These are phyloP conservation scores for Allygus modestus DNA, from an alignment of 2,888 invertebrate species.

Conservation along the genomic window DNA sequence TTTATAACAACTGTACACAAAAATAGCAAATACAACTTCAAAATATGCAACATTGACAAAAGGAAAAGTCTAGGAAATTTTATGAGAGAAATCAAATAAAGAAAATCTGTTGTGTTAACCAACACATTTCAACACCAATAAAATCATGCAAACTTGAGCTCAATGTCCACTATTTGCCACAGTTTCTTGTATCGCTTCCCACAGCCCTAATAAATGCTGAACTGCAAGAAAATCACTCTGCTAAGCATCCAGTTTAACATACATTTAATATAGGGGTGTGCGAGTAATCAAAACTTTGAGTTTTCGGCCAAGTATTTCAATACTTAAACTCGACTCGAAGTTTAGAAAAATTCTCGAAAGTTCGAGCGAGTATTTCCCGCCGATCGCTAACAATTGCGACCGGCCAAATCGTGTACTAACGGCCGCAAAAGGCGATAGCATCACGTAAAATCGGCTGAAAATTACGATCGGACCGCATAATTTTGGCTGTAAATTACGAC, in stretches of 20 bases:
- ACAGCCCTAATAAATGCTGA: not conserved
- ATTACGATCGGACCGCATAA: too few species aligned
- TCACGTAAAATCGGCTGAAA: too few species aligned
- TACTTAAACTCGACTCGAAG: too few species aligned
- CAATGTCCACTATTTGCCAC: not conserved
- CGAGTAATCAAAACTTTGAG: too few species aligned
- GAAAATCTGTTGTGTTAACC: not conserved
- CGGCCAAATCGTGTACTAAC: too few species aligned
- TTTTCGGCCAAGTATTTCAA: too few species aligned
- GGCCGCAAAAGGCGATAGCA: too few species aligned
- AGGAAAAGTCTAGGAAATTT: not conserved
- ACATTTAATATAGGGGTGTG: not conserved
- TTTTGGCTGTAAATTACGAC: too few species aligned
- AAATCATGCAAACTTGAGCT: not conserved
- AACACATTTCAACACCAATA: conserved; percentile 8
- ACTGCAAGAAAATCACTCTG: not conserved
- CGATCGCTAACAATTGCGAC: too few species aligned
- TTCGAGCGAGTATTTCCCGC: too few species aligned
- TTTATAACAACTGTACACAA: not conserved
- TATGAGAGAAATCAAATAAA: not conserved
- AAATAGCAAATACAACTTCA: not conserved
- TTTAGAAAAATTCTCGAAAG: too few species aligned
- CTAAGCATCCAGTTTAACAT: not conserved
- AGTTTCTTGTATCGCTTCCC: not conserved
- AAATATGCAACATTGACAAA: not conserved